Percentiles rank a stretch among this genome's conserved stretches.
Evolutionary conservation across 2,797 vertebrate species (phyloP).

Genomic region (Acrossocheilus fasciatus): DNA sequence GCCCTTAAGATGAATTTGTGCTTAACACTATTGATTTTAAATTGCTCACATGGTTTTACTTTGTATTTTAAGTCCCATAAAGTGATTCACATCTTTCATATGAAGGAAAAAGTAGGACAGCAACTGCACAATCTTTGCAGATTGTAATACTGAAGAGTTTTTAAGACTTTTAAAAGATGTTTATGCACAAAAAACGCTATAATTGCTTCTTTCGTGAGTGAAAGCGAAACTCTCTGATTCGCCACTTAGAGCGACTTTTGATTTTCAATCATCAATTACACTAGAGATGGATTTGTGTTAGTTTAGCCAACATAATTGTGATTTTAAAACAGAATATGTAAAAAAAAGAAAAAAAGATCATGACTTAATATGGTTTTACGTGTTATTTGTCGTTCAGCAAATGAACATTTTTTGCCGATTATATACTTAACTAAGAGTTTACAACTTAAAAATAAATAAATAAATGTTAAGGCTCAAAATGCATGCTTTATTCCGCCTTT

Average conservation of each 20-base stretch:
- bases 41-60: neutral
- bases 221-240: too few species aligned
- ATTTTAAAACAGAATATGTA: neutral
- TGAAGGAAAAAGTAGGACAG: neutral
- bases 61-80: neutral
- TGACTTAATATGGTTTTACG: too few species aligned
- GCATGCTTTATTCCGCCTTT: neutral
- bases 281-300: too few species aligned
- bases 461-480: neutral
- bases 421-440: neutral
- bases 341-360: too few species aligned
- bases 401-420: neutral
- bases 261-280: too few species aligned
- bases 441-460: neutral
- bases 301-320: neutral
- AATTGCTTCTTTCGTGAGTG: too few species aligned
- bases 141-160: neutral
- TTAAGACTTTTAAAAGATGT: neutral
- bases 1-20: neutral
- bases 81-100: neutral
- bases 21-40: neutral
- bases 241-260: too few species aligned
- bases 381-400: neutral
- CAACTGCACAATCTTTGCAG: neutral
- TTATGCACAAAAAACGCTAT: neutral